Percentiles rank a stretch among this genome's conserved stretches.
phyloP scores from a whole-genome alignment of 2,113 vertebrate genomes.

The Turnix velox region DNA sequence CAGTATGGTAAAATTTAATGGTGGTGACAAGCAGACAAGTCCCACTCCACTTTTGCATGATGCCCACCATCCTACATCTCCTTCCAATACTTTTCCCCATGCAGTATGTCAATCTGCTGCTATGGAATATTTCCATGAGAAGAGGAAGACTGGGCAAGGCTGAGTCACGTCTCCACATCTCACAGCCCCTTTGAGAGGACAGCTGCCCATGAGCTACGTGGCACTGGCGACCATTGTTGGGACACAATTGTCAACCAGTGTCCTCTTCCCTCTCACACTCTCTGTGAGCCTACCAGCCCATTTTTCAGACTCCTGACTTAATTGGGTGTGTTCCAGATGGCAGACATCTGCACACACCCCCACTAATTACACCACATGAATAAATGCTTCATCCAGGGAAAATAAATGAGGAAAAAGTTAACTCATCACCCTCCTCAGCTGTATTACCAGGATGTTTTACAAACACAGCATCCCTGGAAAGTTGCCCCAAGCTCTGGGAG shows the following conservation, averaged over 20 bases:
- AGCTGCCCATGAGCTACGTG: fast-evolving
- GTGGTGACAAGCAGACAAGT: background rate
- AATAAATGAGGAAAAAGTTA: background rate
- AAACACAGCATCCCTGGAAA: background rate
- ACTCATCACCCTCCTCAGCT: background rate
- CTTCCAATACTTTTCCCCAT: background rate
- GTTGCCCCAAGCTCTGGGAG: background rate
- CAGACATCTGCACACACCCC: background rate
- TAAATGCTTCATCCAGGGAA: background rate
- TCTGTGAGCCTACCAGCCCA: background rate
- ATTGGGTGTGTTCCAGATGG: background rate
- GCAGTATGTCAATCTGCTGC: background rate
- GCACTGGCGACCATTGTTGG: background rate
- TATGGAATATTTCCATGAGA: background rate
- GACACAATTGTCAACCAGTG: background rate
- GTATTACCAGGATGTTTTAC: background rate
- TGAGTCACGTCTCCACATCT: fast-evolving
- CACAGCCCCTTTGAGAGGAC: background rate
- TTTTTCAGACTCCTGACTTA: background rate
- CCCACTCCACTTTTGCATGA: background rate
- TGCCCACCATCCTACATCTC: background rate
- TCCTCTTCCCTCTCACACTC: background rate
- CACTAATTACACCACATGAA: background rate
- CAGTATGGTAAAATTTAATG: background rate
- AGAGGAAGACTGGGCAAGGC: background rate